phyloP scores from a whole-genome alignment of 2,797 vertebrate species.

The Emys orbicularis region DNA sequence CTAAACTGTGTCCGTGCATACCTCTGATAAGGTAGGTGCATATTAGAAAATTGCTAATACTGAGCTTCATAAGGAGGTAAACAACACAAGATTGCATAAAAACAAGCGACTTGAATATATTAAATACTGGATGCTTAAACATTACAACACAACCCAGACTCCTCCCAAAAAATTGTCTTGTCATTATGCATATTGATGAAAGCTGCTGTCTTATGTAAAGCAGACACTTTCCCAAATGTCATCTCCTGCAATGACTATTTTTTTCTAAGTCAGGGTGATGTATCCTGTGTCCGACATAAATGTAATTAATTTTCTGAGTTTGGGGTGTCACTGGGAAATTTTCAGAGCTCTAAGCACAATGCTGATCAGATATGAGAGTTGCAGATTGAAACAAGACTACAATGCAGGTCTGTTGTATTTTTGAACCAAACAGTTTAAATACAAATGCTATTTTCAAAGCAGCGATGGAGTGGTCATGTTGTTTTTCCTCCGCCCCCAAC shows the following conservation, averaged over 20 bases:
- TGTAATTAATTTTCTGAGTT: background rate
- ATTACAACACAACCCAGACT: background rate
- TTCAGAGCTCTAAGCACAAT: background rate
- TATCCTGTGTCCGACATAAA: background rate
- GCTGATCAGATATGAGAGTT: background rate
- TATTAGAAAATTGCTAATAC: background rate
- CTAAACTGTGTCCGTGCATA: background rate
- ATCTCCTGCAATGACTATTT: background rate
- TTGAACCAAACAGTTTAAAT: background rate
- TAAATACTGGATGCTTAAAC: background rate
- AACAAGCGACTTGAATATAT: background rate
- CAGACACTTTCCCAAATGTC: background rate
- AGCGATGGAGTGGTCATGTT: background rate
- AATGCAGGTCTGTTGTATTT: background rate
- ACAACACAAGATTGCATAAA: background rate
- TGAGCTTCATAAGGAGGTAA: background rate
- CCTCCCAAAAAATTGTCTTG: background rate
- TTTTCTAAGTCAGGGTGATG: background rate
- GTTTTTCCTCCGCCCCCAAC: background rate
- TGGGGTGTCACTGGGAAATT: background rate
- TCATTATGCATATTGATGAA: background rate
- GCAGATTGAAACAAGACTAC: background rate
- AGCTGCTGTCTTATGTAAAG: background rate
- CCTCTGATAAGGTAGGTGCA: background rate
- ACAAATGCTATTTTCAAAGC: background rate